phyloP scores from a whole-genome alignment of 1,140 invertebrate species.

The Bradysia coprophila region DNA sequence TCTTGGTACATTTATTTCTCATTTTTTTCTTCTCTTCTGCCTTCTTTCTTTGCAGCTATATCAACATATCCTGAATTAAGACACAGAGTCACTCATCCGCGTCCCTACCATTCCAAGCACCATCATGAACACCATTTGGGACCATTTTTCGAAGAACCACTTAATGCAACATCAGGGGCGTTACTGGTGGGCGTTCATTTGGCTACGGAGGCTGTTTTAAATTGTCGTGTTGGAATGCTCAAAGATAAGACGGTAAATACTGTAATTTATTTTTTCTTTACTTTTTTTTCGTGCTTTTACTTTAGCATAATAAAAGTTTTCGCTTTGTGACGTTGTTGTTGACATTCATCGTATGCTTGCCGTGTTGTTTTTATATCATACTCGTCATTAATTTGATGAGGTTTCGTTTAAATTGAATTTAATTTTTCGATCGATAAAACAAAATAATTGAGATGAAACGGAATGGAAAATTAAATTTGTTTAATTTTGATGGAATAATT shows the following conservation, averaged over 20 bases:
- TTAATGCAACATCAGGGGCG: conserved; percentile 14
- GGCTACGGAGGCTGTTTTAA: conserved; percentile 56
- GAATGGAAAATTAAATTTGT: no score
- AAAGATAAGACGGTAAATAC: conserved; percentile 64
- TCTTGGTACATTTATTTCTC: no score
- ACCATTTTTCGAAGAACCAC: conserved; percentile 53
- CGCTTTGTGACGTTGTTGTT: no score
- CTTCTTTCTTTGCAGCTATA: neutral
- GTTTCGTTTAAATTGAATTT: no score
- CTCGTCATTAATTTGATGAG: no score
- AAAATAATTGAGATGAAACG: no score
- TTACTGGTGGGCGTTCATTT: conserved; percentile 46
- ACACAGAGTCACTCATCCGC: neutral
- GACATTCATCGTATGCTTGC: no score
- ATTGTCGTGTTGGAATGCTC: conserved; percentile 62
- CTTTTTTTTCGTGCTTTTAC: no score
- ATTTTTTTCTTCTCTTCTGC: neutral
- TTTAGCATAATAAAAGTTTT: no score
- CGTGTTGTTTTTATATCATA: no score
- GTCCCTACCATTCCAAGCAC: conserved; percentile 30
- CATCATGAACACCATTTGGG: conserved; percentile 40
- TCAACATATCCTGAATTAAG: neutral
- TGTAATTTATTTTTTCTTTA: conserved; percentile 1
- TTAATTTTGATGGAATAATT: no score
- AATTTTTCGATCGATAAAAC: no score